These are phyloP conservation scores for Calephelis perditalis DNA, from an alignment of 2,888 invertebrate species.

Conservation along the genomic window DNA sequence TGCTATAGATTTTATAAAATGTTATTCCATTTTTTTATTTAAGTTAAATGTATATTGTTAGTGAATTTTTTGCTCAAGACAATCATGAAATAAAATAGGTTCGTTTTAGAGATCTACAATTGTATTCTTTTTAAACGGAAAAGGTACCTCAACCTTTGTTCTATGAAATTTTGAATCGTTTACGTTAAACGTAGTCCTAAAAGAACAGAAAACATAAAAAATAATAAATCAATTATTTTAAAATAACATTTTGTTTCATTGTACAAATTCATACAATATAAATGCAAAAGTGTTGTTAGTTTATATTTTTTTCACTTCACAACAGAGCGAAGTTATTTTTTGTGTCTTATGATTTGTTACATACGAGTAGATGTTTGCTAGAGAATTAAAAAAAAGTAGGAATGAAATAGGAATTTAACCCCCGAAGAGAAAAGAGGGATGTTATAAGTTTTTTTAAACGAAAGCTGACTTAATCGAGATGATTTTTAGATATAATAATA, in stretches of 20 bases:
- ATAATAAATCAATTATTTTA: background rate
- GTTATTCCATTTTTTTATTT: slow-evolving; percentile 74
- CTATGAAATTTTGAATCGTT: background rate
- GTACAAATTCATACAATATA: too few species aligned
- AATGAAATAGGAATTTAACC: too few species aligned
- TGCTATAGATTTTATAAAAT: slow-evolving; percentile 74
- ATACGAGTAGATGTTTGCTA: too few species aligned
- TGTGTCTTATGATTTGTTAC: too few species aligned
- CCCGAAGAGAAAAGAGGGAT: too few species aligned
- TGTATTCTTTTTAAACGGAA: slow-evolving; percentile 20
- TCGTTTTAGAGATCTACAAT: slow-evolving; percentile 27
- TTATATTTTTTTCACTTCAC: too few species aligned
- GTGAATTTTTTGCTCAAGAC: slow-evolving; percentile 73
- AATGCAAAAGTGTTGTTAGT: too few species aligned
- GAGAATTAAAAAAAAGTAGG: too few species aligned
- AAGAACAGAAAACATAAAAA: slow-evolving; percentile 1
- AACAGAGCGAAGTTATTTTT: too few species aligned
- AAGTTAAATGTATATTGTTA: slow-evolving; percentile 58
- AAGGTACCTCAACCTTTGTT: background rate
- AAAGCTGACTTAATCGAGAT: too few species aligned
- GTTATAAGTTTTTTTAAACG: too few species aligned
- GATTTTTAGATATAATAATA: too few species aligned
- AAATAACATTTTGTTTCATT: background rate
- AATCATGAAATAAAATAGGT: slow-evolving; percentile 50
- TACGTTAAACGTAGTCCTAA: background rate